These are phyloP conservation scores for Dryococelus australis DNA, from an alignment of 2,888 invertebrate genomes.

Conservation along the genomic window DNA sequence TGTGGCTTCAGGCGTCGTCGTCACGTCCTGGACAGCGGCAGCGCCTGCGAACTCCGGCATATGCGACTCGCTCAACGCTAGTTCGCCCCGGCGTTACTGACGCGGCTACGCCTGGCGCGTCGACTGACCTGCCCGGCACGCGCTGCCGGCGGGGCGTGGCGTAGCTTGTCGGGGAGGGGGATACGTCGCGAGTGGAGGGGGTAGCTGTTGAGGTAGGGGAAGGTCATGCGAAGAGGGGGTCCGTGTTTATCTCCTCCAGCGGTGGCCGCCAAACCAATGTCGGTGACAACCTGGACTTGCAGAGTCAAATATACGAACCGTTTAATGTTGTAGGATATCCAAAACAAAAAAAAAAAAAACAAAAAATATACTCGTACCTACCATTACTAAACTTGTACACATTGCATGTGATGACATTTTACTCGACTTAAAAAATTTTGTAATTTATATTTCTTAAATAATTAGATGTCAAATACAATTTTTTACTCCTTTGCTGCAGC, in stretches of 20 bases:
- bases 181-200: background rate
- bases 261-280: too few species aligned
- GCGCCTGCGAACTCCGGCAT: background rate
- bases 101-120: constrained; percentile 5
- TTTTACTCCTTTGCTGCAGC: too few species aligned
- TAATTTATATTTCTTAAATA: too few species aligned
- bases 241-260: background rate
- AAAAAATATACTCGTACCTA: too few species aligned
- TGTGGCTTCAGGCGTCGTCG: background rate
- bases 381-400: too few species aligned
- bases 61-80: background rate
- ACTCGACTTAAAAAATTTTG: too few species aligned
- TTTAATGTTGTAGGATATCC: too few species aligned
- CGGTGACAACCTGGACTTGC: too few species aligned
- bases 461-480: too few species aligned
- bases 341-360: too few species aligned
- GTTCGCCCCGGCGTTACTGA: background rate
- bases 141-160: background rate
- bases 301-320: too few species aligned
- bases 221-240: background rate
- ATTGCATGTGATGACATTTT: too few species aligned
- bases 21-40: background rate
- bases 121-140: constrained; percentile 10
- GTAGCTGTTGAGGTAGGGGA: background rate
- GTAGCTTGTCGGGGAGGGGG: background rate